phyloP scores from a whole-genome alignment of 1,140 invertebrate species.

The Danaus plexippus region DNA sequence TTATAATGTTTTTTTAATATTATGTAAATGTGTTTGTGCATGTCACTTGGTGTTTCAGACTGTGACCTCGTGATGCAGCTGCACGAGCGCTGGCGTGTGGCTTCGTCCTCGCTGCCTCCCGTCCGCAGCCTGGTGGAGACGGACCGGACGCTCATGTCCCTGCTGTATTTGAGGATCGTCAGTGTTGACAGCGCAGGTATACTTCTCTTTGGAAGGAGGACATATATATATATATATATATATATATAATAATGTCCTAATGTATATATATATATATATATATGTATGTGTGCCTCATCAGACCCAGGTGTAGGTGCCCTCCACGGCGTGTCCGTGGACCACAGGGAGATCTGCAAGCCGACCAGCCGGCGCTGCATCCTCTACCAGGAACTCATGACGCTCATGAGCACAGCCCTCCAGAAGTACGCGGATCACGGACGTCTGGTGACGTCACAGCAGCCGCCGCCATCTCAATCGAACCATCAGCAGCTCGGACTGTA shows the following conservation, averaged over 20 bases:
- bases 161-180: slow-evolving; percentile 78
- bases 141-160: slow-evolving; percentile 77
- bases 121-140: slow-evolving; percentile 80
- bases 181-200: slow-evolving; percentile 78
- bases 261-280: too few species aligned
- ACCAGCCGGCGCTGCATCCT: slow-evolving; percentile 76
- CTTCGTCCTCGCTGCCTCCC: slow-evolving; percentile 36
- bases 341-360: slow-evolving; percentile 82
- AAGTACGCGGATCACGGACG: neutral
- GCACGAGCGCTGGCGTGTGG: slow-evolving; percentile 62
- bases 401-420: slow-evolving; percentile 43
- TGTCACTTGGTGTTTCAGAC: slow-evolving; percentile 67
- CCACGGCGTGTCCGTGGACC: slow-evolving; percentile 78
- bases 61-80: slow-evolving; percentile 75
- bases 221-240: too few species aligned
- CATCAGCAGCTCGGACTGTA: too few species aligned
- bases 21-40: too few species aligned
- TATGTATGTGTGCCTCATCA: slow-evolving; percentile 41
- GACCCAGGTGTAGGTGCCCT: slow-evolving; percentile 78
- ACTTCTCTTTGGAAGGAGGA: slow-evolving; percentile 5
- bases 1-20: too few species aligned
- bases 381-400: slow-evolving; percentile 75
- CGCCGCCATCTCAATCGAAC: too few species aligned
- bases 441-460: too few species aligned
- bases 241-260: too few species aligned